A percentile compares a stretch with the other conserved stretches of the same genome.
Conservation (phyloP, 1,140 invertebrate species). For the Hesperophylax magnus region DNA sequence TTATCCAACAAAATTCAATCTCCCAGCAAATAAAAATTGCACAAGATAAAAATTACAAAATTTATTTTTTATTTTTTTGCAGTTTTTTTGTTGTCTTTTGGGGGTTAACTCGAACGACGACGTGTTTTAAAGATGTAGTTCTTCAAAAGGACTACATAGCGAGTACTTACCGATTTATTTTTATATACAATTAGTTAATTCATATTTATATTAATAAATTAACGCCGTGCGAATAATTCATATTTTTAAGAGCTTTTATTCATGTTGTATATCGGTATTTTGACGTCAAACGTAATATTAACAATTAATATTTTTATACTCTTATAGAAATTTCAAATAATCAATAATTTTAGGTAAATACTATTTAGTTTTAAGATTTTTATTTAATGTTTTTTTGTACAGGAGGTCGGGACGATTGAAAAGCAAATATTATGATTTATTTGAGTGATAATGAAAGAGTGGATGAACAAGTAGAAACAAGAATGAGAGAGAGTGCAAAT, state of each 20-base stretch:
- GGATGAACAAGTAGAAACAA: conserved; percentile 9
- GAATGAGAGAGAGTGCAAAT: neutral
- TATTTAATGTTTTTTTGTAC: conserved; percentile 40
- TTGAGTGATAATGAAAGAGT: conserved; percentile 36
- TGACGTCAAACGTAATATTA: conserved; percentile 28
- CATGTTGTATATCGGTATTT: conserved; percentile 6
- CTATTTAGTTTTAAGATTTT: conserved; percentile 3
- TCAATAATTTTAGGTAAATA: conserved; percentile 20
- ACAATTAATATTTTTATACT: conserved; percentile 15
- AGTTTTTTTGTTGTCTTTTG: neutral
- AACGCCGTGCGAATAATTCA: neutral
- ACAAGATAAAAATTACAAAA: too few species aligned
- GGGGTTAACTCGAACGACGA: neutral
- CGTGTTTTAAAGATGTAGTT: neutral
- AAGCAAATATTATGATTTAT: conserved; percentile 17
- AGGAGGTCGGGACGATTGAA: conserved; percentile 69
- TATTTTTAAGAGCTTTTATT: conserved; percentile 8
- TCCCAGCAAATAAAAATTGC: neutral
- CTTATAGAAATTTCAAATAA: neutral
- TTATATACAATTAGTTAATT: conserved; percentile 23
- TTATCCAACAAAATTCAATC: neutral
- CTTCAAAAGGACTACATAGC: conserved; percentile 5
- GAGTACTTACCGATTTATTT: conserved; percentile 21
- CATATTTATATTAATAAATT: neutral
- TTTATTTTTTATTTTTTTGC: neutral